phyloP scores from a whole-genome alignment of 2,888 invertebrate species.

The Linyphia triangularis region DNA sequence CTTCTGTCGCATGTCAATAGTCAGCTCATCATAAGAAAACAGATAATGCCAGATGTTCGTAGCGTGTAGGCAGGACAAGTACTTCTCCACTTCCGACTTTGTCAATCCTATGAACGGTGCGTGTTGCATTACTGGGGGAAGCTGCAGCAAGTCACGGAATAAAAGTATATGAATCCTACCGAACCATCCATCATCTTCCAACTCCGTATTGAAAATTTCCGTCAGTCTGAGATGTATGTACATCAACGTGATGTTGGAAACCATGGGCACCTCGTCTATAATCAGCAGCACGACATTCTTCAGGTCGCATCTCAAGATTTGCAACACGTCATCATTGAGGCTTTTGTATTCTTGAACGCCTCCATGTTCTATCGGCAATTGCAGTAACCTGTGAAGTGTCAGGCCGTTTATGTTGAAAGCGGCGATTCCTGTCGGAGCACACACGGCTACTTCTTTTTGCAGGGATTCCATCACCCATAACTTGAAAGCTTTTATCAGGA shows the following conservation, averaged over 20 bases:
- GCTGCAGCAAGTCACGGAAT: conserved; percentile 38
- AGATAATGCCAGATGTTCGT: conserved; percentile 4
- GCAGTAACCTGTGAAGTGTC: conserved; percentile 19
- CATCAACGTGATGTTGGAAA: conserved; percentile 13
- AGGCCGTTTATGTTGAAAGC: conserved; percentile 25
- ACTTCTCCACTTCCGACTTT: background rate
- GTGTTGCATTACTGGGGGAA: conserved; percentile 17
- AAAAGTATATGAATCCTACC: conserved; percentile 36
- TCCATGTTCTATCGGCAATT: conserved; percentile 41
- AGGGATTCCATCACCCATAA: background rate
- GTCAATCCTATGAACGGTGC: background rate
- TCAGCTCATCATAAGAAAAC: conserved; percentile 29
- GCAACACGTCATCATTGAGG: background rate
- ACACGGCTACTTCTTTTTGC: background rate
- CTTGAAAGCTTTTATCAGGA: background rate
- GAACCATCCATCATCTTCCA: conserved; percentile 50
- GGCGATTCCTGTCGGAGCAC: conserved; percentile 25
- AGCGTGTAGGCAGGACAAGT: background rate
- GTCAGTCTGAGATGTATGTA: conserved; percentile 52
- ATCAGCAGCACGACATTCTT: conserved; percentile 1
- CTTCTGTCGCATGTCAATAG: conserved; percentile 31
- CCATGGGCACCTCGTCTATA: conserved; percentile 42
- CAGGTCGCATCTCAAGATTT: background rate
- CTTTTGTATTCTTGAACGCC: background rate
- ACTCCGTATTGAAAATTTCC: conserved; percentile 35